Evolutionary conservation across 2,888 invertebrate genomes (phyloP).

Genomic region (Reticulitermes lucifugus): DNA sequence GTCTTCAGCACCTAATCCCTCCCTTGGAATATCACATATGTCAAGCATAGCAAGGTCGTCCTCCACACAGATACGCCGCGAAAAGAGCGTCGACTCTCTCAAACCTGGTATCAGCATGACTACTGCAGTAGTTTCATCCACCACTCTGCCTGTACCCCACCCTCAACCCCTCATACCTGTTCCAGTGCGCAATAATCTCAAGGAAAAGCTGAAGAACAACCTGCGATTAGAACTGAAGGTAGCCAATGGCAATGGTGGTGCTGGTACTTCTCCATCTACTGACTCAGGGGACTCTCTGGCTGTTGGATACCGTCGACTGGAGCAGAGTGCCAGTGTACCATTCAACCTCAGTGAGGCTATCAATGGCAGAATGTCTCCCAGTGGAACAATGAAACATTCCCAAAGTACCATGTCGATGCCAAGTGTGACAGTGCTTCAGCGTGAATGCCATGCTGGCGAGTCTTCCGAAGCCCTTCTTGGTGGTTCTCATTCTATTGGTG

Average conservation of each 20-base stretch:
- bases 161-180: slow-evolving; percentile 52
- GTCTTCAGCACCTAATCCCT: slow-evolving; percentile 63
- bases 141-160: slow-evolving; percentile 42
- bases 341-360: slow-evolving; percentile 66
- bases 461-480: slow-evolving; percentile 54
- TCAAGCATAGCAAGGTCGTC: slow-evolving; percentile 62
- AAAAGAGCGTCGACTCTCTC: slow-evolving; percentile 51
- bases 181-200: slow-evolving; percentile 54
- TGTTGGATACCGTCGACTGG: slow-evolving; percentile 63
- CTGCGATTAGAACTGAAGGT: slow-evolving; percentile 58
- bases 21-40: slow-evolving; percentile 59
- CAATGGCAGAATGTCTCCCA: slow-evolving; percentile 44
- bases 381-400: slow-evolving; percentile 56
- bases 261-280: slow-evolving; percentile 52
- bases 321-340: slow-evolving; percentile 74
- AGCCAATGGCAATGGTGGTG: slow-evolving; percentile 51
- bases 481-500: slow-evolving; percentile 70
- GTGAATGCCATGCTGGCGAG: slow-evolving; percentile 41
- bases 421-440: slow-evolving; percentile 50
- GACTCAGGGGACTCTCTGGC: slow-evolving; percentile 54
- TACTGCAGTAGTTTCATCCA: slow-evolving; percentile 57
- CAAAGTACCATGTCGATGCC: slow-evolving; percentile 60
- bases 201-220: slow-evolving; percentile 59
- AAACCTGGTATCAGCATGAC: slow-evolving; percentile 32
- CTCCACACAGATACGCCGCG: slow-evolving; percentile 60